Conservation (phyloP, 2,113 vertebrate species). For the Malurus melanocephalus region DNA sequence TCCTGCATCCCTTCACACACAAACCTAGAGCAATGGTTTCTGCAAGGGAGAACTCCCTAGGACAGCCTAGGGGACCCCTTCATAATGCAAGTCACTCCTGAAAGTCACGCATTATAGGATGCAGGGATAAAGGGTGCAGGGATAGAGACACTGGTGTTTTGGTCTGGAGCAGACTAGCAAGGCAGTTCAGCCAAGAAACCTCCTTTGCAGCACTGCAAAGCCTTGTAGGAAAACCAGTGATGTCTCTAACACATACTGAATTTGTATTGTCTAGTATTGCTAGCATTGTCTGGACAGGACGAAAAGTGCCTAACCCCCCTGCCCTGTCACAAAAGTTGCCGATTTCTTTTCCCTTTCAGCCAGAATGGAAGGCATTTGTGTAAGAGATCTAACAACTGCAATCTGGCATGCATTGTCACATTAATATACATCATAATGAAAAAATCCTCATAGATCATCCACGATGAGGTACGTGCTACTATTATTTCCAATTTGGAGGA, state of each 20-base stretch:
- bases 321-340: fast-evolving
- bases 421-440: background rate
- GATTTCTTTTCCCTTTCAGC: background rate
- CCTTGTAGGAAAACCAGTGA: background rate
- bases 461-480: background rate
- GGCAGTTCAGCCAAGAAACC: background rate
- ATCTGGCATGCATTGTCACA: background rate
- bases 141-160: background rate
- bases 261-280: background rate
- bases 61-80: background rate
- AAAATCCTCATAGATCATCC: background rate
- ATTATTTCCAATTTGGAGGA: background rate
- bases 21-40: background rate
- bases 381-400: background rate
- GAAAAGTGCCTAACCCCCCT: fast-evolving
- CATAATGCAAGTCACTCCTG: background rate
- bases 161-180: background rate
- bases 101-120: background rate
- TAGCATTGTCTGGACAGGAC: background rate
- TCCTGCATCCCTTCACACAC: background rate
- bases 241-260: background rate
- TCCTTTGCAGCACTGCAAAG: background rate
- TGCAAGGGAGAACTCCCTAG: background rate
- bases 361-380: background rate
- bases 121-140: fast-evolving